phyloP scores from a whole-genome alignment of 2,797 vertebrate genomes.

The Mycteria americana region DNA sequence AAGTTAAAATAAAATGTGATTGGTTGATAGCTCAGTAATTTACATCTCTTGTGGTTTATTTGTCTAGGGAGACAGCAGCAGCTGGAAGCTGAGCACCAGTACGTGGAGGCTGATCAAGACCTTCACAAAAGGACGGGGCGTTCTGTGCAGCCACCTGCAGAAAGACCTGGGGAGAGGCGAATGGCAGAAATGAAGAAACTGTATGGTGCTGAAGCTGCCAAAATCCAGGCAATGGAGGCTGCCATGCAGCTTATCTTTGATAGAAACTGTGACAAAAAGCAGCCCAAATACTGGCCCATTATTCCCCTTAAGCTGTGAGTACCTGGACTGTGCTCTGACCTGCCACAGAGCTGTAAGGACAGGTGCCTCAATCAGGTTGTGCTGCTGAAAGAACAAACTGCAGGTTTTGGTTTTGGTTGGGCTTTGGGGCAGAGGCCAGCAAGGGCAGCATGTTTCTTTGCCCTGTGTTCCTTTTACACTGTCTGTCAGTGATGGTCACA shows the following conservation, averaged over 20 bases:
- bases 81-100: slow-evolving; percentile 81
- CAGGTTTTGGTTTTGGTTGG: background rate
- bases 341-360: background rate
- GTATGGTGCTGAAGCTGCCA: slow-evolving; percentile 86
- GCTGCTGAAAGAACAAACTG: slow-evolving; percentile 1
- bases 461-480: background rate
- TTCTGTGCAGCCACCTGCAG: slow-evolving; percentile 77
- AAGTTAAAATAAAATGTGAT: background rate
- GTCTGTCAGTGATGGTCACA: background rate
- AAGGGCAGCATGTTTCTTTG: background rate
- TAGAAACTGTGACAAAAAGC: slow-evolving; percentile 89
- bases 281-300: slow-evolving; percentile 96
- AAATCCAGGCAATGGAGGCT: slow-evolving; percentile 93
- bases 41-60: background rate
- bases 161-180: slow-evolving; percentile 86
- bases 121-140: slow-evolving; percentile 66
- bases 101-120: slow-evolving; percentile 86
- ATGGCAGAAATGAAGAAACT: slow-evolving; percentile 88
- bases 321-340: background rate
- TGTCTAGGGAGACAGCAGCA: slow-evolving; percentile 87
- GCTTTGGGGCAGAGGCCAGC: background rate
- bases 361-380: background rate
- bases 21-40: background rate
- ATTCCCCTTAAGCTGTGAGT: slow-evolving; percentile 88
- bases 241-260: slow-evolving; percentile 79